Percentiles rank a stretch among this genome's conserved stretches.
Conservation (phyloP, 1,140 invertebrate genomes). For the Drosophila grimshawi region DNA sequence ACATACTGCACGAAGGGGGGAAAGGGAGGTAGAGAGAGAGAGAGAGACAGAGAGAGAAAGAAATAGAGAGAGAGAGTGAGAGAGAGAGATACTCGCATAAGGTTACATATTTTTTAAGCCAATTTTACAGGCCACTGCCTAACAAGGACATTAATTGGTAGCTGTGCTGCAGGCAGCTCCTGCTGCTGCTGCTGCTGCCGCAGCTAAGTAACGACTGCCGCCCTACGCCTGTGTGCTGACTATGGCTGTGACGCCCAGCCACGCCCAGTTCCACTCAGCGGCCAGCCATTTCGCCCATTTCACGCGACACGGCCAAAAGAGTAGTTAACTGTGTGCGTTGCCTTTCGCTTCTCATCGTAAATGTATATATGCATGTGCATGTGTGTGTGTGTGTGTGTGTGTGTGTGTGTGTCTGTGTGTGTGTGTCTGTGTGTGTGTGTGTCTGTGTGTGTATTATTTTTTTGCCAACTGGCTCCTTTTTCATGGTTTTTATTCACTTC, state of each 20-base stretch:
- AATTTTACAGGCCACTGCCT: constrained; percentile 83
- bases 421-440: constrained; percentile 13
- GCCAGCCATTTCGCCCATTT: constrained; percentile 39
- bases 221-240: constrained; percentile 3
- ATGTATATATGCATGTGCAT: constrained; percentile 11
- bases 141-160: constrained; percentile 84
- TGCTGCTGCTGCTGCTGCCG: constrained; percentile 24
- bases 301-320: constrained; percentile 69
- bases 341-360: constrained; percentile 23
- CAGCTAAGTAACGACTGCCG: too few species aligned
- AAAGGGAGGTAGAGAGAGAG: not conserved
- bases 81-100: constrained; percentile 62
- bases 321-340: constrained; percentile 65
- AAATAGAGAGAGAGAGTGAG: not conserved
- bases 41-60: not conserved
- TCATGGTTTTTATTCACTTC: constrained; percentile 79
- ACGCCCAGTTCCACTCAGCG: constrained; percentile 29
- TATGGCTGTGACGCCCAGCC: constrained; percentile 35
- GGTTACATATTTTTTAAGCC: constrained; percentile 83
- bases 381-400: constrained; percentile 8
- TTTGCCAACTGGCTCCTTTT: constrained; percentile 59
- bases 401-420: constrained; percentile 1
- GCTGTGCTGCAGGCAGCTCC: constrained; percentile 49
- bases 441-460: constrained; percentile 11
- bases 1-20: not conserved